Evolutionary conservation across 2,797 vertebrate species (phyloP).

Genomic region (Brachyrhaphis roseni): DNA sequence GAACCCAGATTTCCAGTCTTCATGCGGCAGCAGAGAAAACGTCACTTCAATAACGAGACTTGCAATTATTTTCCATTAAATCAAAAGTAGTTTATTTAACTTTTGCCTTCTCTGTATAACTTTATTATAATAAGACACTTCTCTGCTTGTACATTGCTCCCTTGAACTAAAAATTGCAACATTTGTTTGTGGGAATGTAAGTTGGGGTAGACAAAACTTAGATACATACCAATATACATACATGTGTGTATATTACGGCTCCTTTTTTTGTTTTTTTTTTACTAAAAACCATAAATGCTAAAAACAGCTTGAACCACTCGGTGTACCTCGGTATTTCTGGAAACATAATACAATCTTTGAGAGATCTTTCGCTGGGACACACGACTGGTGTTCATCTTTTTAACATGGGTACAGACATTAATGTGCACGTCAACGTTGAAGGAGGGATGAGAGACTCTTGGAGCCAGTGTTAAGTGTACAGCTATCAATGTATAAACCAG

Average conservation of each 20-base stretch:
- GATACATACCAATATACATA: slow-evolving; percentile 90
- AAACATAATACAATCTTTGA: slow-evolving; percentile 86
- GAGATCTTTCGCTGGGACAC: slow-evolving; percentile 77
- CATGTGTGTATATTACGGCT: slow-evolving; percentile 86
- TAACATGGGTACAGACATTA: slow-evolving; percentile 82
- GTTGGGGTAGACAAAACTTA: slow-evolving; percentile 86
- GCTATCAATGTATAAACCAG: slow-evolving; percentile 72
- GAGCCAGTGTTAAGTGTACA: slow-evolving; percentile 74
- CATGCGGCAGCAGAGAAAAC: not conserved
- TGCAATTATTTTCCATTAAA: slow-evolving; percentile 80
- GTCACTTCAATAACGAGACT: slow-evolving; percentile 55
- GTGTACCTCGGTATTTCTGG: slow-evolving; percentile 83
- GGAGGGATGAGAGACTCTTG: slow-evolving; percentile 74
- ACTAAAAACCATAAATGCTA: slow-evolving; percentile 86
- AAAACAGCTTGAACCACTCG: slow-evolving; percentile 80
- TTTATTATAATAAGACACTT: slow-evolving; percentile 91
- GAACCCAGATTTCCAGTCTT: not conserved
- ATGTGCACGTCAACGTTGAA: slow-evolving; percentile 79
- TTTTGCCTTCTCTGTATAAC: slow-evolving; percentile 87
- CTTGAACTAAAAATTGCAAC: slow-evolving; percentile 89
- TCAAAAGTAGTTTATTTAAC: slow-evolving; percentile 90
- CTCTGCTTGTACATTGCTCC: slow-evolving; percentile 91
- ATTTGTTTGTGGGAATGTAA: slow-evolving; percentile 88
- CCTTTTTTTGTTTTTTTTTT: slow-evolving; percentile 52
- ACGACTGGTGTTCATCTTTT: slow-evolving; percentile 64